These are phyloP conservation scores for Trisateles emortualis DNA, from an alignment of 2,888 invertebrate genomes.

Conservation along the genomic window DNA sequence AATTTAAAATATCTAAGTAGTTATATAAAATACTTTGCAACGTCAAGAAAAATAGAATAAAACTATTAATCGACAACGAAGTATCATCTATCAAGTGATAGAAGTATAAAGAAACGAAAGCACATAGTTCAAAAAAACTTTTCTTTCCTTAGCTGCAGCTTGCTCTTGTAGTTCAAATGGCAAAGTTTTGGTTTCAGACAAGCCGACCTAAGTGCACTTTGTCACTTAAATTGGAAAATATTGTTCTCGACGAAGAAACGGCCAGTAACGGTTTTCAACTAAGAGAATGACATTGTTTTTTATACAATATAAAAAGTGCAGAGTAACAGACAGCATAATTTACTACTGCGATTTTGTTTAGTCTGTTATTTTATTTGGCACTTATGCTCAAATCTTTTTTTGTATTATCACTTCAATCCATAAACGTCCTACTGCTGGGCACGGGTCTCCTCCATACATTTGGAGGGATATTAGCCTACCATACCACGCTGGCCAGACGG, in stretches of 20 bases:
- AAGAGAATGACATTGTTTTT: constrained; percentile 62
- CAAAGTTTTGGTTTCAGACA: constrained; percentile 84
- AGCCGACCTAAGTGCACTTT: constrained; percentile 85
- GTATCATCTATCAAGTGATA: constrained; percentile 16
- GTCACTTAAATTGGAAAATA: constrained; percentile 86
- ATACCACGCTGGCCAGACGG: too few species aligned
- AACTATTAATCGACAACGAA: too few species aligned
- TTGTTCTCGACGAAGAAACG: constrained; percentile 76
- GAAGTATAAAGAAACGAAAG: constrained; percentile 34
- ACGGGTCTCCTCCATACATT: too few species aligned
- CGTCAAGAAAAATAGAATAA: not conserved
- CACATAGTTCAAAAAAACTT: constrained; percentile 61
- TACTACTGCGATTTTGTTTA: constrained; percentile 24
- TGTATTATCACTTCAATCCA: too few species aligned
- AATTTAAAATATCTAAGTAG: too few species aligned
- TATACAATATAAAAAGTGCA: constrained; percentile 51
- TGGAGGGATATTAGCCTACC: too few species aligned
- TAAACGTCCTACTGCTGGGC: too few species aligned
- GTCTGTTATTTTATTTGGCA: not conserved
- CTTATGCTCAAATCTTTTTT: not conserved
- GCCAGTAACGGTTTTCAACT: constrained; percentile 64
- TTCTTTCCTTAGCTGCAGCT: constrained; percentile 63
- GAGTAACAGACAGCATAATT: constrained; percentile 31
- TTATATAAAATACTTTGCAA: too few species aligned
- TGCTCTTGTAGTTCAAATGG: constrained; percentile 80